A percentile compares a stretch with the other conserved stretches of the same genome.
Evolutionary conservation across 2,797 vertebrate species (phyloP).

Genomic region (Tamandua tetradactyla): DNA sequence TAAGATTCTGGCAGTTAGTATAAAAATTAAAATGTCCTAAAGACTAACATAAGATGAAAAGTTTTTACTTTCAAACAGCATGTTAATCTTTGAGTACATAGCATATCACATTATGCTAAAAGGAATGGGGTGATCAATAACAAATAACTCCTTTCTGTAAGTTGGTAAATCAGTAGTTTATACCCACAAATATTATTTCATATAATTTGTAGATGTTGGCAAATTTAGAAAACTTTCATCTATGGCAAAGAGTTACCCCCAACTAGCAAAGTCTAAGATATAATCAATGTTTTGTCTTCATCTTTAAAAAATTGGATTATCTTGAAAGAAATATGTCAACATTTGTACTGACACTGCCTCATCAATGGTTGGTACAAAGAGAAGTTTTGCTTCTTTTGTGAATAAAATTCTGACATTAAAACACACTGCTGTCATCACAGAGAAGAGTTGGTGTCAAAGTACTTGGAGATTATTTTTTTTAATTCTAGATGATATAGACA

Average conservation of each 20-base stretch:
- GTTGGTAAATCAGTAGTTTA: neutral
- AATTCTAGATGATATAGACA: neutral
- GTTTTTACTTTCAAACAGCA: neutral
- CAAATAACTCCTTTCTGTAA: neutral
- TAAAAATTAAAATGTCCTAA: neutral
- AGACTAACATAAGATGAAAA: neutral
- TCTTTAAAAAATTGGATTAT: too few relatives aligned
- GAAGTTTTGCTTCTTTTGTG: neutral
- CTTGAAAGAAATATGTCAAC: neutral
- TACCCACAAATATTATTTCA: neutral
- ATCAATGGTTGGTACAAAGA: neutral
- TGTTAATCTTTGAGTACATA: neutral
- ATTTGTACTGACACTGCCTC: neutral
- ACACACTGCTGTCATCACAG: neutral
- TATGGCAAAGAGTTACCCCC: neutral
- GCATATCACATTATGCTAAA: neutral
- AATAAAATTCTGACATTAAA: neutral
- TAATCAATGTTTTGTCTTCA: neutral
- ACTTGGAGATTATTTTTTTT: neutral
- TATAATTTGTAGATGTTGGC: neutral
- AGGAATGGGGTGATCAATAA: neutral
- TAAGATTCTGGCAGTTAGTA: neutral
- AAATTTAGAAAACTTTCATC: neutral
- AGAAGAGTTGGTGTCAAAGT: neutral
- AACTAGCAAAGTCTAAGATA: neutral